Evolutionary conservation across 2,113 vertebrate genomes (phyloP).

Genomic region (Eurypyga helias): DNA sequence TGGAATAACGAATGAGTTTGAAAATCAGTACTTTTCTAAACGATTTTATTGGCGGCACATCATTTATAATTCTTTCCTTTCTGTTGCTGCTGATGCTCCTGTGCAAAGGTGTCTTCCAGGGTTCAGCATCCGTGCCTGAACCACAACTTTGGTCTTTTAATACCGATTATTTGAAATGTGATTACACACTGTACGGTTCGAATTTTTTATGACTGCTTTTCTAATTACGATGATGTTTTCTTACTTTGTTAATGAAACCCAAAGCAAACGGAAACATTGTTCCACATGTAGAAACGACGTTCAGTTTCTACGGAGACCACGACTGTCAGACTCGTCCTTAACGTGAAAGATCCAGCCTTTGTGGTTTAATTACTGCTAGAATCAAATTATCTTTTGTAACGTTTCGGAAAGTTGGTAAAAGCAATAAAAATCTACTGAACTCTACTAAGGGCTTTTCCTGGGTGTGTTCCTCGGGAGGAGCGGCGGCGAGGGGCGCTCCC

Average conservation of each 20-base stretch:
- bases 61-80: conserved; percentile 33
- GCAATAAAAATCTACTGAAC: conserved; percentile 87
- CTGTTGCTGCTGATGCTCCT: conserved; percentile 54
- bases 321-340: conserved; percentile 40
- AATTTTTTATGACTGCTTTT: conserved; percentile 79
- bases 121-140: conserved; percentile 67
- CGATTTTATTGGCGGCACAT: conserved; percentile 38
- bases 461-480: no score
- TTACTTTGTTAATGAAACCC: conserved; percentile 74
- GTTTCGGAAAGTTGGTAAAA: conserved; percentile 80
- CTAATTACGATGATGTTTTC: conserved; percentile 70
- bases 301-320: conserved; percentile 66
- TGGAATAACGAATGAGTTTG: conserved; percentile 49
- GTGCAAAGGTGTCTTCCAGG: conserved; percentile 69
- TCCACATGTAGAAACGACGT: conserved; percentile 57
- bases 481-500: not conserved
- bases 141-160: conserved; percentile 68
- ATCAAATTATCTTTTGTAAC: conserved; percentile 82
- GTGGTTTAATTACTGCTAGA: conserved; percentile 74
- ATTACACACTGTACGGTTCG: conserved; percentile 59
- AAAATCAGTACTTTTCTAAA: conserved; percentile 48
- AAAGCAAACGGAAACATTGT: conserved; percentile 64
- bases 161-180: conserved; percentile 69
- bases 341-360: conserved; percentile 74
- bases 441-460: not conserved